Evolutionary conservation across 2,797 vertebrate species (phyloP).

Genomic region (Diplodus sargus): DNA sequence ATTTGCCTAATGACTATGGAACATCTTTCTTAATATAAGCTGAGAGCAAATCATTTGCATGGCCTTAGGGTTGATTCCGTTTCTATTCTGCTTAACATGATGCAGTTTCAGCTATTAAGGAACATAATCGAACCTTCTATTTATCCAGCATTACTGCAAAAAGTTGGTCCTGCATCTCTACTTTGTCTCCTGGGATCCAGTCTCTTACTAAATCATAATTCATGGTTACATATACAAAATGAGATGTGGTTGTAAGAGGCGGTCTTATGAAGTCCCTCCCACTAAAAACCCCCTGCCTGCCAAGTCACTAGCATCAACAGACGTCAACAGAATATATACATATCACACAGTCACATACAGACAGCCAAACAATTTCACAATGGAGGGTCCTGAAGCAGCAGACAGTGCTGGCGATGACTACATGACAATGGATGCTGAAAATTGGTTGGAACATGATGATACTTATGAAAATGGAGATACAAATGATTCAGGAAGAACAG

Average conservation of each 20-base stretch:
- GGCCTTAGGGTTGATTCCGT: neutral
- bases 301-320: neutral
- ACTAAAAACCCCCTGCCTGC: neutral
- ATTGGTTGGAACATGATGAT: neutral
- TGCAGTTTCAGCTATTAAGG: accelerated
- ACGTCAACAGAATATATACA: neutral
- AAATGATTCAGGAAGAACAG: neutral
- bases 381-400: neutral
- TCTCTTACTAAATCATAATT: conserved; percentile 1
- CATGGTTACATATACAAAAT: neutral
- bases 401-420: conserved; percentile 13
- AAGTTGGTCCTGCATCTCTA: neutral
- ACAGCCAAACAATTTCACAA: conserved; percentile 2
- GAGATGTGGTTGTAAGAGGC: neutral
- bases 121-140: conserved; percentile 1
- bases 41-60: conserved; percentile 28
- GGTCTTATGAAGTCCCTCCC: conserved; percentile 15
- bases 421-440: conserved; percentile 39
- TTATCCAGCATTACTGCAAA: neutral
- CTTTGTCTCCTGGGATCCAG: neutral
- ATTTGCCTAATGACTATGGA: neutral
- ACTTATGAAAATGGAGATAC: conserved; percentile 28
- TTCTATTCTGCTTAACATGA: neutral
- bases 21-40: conserved; percentile 22
- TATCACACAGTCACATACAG: conserved; percentile 4